Conservation (phyloP, 2,113 vertebrate species). For the Upupa epops region DNA sequence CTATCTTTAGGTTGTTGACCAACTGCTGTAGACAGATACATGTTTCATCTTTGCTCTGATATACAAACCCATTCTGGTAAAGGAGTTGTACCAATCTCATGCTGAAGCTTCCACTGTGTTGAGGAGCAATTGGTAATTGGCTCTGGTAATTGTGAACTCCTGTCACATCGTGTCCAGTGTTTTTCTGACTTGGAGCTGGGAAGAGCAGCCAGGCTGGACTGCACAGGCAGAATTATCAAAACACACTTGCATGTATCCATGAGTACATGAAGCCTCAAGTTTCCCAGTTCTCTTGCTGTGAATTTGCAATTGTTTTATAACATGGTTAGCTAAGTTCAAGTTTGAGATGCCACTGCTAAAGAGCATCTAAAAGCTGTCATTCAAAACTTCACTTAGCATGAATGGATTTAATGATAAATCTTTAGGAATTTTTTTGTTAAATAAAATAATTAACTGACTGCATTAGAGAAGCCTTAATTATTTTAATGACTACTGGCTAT, state of each 20-base stretch:
- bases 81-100: not conserved
- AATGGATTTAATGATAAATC: not conserved
- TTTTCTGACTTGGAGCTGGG: not conserved
- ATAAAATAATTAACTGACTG: not conserved
- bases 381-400: not conserved
- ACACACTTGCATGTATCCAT: rapidly evolving
- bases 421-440: not conserved
- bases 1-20: not conserved
- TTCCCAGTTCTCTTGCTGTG: not conserved
- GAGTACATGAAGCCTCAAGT: not conserved
- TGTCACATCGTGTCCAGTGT: not conserved
- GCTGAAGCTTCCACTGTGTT: not conserved
- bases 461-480: not conserved
- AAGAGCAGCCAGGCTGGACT: not conserved
- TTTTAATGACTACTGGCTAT: not conserved
- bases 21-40: not conserved
- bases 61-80: not conserved
- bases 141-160: not conserved
- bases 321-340: not conserved
- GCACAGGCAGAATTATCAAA: not conserved
- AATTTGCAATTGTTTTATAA: not conserved
- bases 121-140: not conserved
- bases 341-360: not conserved
- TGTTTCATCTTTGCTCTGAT: not conserved
- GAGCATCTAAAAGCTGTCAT: not conserved